Evolutionary conservation across 2,888 invertebrate species (phyloP).

Genomic region (Ophioninae sp.): DNA sequence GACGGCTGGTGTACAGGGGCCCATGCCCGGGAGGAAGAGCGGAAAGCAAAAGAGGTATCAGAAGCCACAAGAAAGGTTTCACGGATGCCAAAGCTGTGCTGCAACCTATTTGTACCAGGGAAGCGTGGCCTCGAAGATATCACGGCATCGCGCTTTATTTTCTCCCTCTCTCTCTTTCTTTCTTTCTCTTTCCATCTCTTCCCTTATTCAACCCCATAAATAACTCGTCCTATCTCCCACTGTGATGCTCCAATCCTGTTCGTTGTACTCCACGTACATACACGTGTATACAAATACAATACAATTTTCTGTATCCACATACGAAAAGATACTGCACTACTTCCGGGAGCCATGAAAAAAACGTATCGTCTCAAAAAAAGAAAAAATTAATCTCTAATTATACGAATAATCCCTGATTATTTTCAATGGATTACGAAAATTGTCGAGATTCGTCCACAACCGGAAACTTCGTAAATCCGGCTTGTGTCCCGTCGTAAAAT

Average conservation of each 20-base stretch:
- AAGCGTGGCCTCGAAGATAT: constrained; percentile 66
- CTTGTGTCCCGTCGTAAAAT: not conserved
- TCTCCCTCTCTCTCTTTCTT: constrained; percentile 71
- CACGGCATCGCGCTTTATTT: constrained; percentile 73
- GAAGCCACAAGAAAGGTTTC: constrained; percentile 50
- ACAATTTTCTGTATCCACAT: not conserved
- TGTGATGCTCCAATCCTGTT: constrained; percentile 67
- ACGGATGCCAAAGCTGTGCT: constrained; percentile 70
- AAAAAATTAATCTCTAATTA: too few relatives aligned
- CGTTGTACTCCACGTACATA: constrained; percentile 16
- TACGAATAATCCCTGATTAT: too few relatives aligned
- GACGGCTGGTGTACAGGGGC: constrained; percentile 66
- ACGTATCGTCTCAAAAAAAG: not conserved
- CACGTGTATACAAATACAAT: constrained; percentile 4
- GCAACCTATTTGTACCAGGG: constrained; percentile 76
- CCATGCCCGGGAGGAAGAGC: constrained; percentile 58
- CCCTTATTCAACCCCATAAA: constrained; percentile 79
- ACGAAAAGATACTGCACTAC: not conserved
- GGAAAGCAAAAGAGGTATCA: constrained; percentile 43
- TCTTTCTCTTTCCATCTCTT: constrained; percentile 69
- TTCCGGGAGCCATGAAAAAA: not conserved
- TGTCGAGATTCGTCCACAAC: too few relatives aligned
- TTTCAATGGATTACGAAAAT: too few relatives aligned
- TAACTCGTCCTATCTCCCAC: constrained; percentile 76
- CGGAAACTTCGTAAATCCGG: too few relatives aligned